These are phyloP conservation scores for Grammomys surdaster DNA, from an alignment of 2,113 vertebrate genomes.

Conservation along the genomic window DNA sequence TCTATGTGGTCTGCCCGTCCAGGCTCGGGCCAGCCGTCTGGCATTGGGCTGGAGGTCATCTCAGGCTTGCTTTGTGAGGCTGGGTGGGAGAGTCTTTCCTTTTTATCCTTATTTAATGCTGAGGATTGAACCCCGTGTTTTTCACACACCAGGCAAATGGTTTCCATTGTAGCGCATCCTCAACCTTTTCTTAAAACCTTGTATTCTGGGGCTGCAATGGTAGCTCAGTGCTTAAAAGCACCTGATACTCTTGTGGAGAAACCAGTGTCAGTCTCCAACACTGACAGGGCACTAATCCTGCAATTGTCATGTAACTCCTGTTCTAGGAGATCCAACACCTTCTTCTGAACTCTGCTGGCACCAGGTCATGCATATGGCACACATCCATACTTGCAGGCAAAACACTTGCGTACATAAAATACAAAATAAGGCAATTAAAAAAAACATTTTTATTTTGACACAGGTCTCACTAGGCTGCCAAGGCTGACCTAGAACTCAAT, in stretches of 20 bases:
- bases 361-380: not conserved
- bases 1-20: not conserved
- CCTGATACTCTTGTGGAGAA: not conserved
- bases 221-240: not conserved
- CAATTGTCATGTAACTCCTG: not conserved
- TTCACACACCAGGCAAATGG: not conserved
- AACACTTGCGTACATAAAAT: not conserved
- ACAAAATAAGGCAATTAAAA: not conserved
- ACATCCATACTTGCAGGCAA: not conserved
- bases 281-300: not conserved
- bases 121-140: not conserved
- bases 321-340: not conserved
- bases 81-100: not conserved
- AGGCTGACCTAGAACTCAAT: not conserved
- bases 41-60: not conserved
- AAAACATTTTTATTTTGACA: not conserved
- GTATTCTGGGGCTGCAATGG: not conserved
- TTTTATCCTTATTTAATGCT: not conserved
- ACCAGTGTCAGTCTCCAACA: not conserved
- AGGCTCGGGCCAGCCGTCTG: too few species aligned
- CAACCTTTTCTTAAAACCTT: not conserved
- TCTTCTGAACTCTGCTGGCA: too few species aligned
- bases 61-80: not conserved
- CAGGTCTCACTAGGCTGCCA: not conserved
- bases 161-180: not conserved